Percentiles rank a stretch among this genome's conserved stretches.
Evolutionary conservation across 1,140 invertebrate genomes (phyloP).

Genomic region (Lineus longissimus): DNA sequence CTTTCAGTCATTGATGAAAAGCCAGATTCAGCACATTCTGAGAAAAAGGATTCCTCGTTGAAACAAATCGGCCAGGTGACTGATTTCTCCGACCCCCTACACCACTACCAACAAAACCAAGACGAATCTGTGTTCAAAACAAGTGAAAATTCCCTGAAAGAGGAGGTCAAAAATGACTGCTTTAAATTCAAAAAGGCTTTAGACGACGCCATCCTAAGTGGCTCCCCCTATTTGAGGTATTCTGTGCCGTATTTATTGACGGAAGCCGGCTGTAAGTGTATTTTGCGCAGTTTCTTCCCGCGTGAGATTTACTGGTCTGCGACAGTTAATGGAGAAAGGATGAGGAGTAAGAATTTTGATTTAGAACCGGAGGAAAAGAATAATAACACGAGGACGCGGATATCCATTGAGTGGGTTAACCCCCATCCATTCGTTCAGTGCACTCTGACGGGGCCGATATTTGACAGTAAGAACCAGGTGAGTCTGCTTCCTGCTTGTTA

Average conservation of each 20-base stretch:
- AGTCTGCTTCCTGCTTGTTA: too few relatives aligned
- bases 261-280: constrained; percentile 72
- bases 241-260: constrained; percentile 85
- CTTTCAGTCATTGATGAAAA: too few relatives aligned
- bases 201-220: constrained; percentile 71
- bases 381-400: constrained; percentile 20
- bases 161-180: constrained; percentile 1
- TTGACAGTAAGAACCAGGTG: constrained; percentile 35
- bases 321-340: constrained; percentile 38
- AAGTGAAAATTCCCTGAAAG: constrained; percentile 33
- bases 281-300: constrained; percentile 73
- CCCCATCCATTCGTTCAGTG: constrained; percentile 70
- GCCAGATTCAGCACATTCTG: not conserved
- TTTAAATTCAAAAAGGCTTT: constrained; percentile 69
- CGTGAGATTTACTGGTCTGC: constrained; percentile 74
- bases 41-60: not conserved
- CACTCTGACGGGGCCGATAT: constrained; percentile 65
- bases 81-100: constrained; percentile 53
- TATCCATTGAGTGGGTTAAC: constrained; percentile 23
- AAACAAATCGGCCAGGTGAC: constrained; percentile 27
- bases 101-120: constrained; percentile 44
- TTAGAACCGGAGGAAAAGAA: constrained; percentile 3
- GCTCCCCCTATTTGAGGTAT: constrained; percentile 82
- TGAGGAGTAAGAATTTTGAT: constrained; percentile 7
- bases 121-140: constrained; percentile 50